Evolutionary conservation across 1,140 invertebrate species (phyloP), one percentile per base, ranked within the genome.

Genomic region (Colletes latitarsis): DNA sequence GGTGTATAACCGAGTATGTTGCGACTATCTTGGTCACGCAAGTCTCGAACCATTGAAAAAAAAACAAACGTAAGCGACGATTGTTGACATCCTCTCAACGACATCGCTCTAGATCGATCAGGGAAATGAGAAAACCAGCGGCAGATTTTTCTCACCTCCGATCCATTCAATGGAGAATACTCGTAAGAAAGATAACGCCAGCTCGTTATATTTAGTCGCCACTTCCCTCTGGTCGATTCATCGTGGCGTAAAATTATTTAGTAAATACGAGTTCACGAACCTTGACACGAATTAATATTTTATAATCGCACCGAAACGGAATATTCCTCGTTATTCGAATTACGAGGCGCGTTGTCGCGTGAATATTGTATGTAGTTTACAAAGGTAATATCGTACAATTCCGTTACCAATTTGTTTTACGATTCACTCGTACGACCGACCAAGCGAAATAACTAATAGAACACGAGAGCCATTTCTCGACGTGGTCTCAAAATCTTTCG

Each of bases 401-500:
- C 4, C n/a, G 17, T 0, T 57, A 57, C 53, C 53, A n/a, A 57
- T 57, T 4, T 57, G 53, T 57, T n/a, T 57, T 17, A 39, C 63
- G 5, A 30, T 39, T 67, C 77, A 62, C 46, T 57, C 70, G 73
- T 74, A 58, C 72, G 39, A 30, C 55, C 69, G 58, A 69, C 74
- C 73, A n/a, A 62, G 49, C 30, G n/a, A 55, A 73, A 55, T 57
- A 39, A 74, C 60, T 30, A 76, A 63, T 63, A 70, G 72, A 78
- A 82, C 64, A 41, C 67, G 82, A 83, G 77, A 82, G 76, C 76
- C 82, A 82, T 80, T 67, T 83, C 72, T 49, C 77, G 41, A 52
- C n/a, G 15, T 57, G 6, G 30, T 4, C 52, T 39, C 58, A 14
- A 19, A 41, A 55, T 6, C 0, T 10, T 46, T 6, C 9, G 6